These are phyloP conservation scores for Drosophila ercepeae DNA, from an alignment of 1,140 invertebrate species.

Conservation along the genomic window DNA sequence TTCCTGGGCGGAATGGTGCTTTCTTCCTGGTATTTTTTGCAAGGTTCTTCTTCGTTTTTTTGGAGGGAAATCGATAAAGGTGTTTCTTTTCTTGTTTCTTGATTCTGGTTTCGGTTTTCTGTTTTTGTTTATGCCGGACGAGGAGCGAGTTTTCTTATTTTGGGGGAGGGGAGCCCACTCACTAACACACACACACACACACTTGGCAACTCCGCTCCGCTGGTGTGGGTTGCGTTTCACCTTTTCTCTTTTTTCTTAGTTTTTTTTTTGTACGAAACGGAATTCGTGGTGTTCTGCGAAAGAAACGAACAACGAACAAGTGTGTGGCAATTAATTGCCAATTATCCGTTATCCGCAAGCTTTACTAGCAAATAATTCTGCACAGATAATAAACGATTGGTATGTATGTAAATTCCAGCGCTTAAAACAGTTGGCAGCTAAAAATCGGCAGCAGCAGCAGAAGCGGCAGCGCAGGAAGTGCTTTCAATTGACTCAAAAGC, in stretches of 20 bases:
- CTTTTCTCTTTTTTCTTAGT: slow-evolving; percentile 68
- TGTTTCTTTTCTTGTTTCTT: no score
- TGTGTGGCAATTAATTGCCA: slow-evolving; percentile 40
- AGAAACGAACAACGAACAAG: slow-evolving; percentile 31
- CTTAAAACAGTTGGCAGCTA: slow-evolving; percentile 53
- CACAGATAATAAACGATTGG: slow-evolving; percentile 26
- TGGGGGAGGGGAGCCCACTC: slow-evolving; percentile 25
- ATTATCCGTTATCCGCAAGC: slow-evolving; percentile 29
- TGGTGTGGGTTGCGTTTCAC: slow-evolving; percentile 62
- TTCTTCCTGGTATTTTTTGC: slow-evolving; percentile 40
- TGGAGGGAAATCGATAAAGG: slow-evolving; percentile 79
- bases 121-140: slow-evolving; percentile 61
- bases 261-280: slow-evolving; percentile 43
- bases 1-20: slow-evolving; percentile 78
- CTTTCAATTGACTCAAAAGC: slow-evolving; percentile 71
- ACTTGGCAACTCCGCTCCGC: slow-evolving; percentile 34
- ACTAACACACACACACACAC: slow-evolving; percentile 46
- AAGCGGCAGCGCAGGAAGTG: slow-evolving; percentile 66
- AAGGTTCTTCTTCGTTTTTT: slow-evolving; percentile 36
- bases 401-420: slow-evolving; percentile 33
- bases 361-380: slow-evolving; percentile 38
- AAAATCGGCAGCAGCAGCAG: slow-evolving; percentile 45
- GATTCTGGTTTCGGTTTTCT: no score
- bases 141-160: slow-evolving; percentile 31
- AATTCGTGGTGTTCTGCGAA: slow-evolving; percentile 42